Evolutionary conservation across 2,888 invertebrate genomes (phyloP).

Genomic region (Spisula subtruncata): DNA sequence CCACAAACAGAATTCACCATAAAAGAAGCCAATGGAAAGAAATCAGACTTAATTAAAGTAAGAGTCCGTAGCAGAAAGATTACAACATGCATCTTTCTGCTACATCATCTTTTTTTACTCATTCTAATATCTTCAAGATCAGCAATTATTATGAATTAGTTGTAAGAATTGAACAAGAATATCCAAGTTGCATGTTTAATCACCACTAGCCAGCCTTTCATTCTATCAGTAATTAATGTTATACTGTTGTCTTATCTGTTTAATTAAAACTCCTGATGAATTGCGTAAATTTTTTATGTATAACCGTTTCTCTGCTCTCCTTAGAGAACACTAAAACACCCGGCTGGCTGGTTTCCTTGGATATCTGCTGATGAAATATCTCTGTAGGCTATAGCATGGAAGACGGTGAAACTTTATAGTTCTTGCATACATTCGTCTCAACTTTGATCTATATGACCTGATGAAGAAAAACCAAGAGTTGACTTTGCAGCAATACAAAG

Average conservation of each 20-base stretch:
- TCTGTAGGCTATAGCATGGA: not conserved
- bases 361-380: not conserved
- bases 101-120: not conserved
- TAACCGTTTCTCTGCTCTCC: not conserved
- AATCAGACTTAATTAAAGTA: not conserved
- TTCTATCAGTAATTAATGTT: slow-evolving; percentile 23
- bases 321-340: not conserved
- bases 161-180: slow-evolving; percentile 7
- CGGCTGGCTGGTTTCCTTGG: not conserved
- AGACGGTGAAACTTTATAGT: not conserved
- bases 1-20: not conserved
- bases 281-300: slow-evolving; percentile 23
- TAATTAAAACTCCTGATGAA: slow-evolving; percentile 31
- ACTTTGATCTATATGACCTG: slow-evolving; percentile 1
- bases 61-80: not conserved
- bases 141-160: slow-evolving; percentile 22
- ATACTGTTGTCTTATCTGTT: too few relatives aligned
- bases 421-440: not conserved
- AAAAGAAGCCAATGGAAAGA: slow-evolving; percentile 13
- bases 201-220: slow-evolving; percentile 2
- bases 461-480: not conserved
- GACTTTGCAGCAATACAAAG: not conserved
- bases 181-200: slow-evolving; percentile 19
- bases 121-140: not conserved
- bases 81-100: not conserved